These are phyloP conservation scores for Leucophenga varia DNA, from an alignment of 1,140 invertebrate species.

Conservation along the genomic window DNA sequence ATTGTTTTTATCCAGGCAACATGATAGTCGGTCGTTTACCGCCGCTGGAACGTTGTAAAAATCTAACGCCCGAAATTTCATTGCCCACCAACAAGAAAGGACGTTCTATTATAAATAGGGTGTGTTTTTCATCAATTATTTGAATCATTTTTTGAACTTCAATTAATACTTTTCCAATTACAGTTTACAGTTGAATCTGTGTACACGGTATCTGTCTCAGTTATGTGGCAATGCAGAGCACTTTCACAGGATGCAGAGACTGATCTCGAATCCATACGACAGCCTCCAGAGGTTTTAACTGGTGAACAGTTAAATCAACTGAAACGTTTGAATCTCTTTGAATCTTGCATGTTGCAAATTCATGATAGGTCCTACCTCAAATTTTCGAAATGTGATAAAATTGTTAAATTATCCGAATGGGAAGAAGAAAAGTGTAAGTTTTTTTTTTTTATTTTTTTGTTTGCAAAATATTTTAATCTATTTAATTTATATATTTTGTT, in stretches of 20 bases:
- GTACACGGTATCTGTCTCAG: constrained; percentile 65
- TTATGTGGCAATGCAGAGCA: constrained; percentile 80
- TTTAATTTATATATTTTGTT: too few relatives aligned
- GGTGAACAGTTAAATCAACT: constrained; percentile 76
- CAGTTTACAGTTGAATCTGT: constrained; percentile 66
- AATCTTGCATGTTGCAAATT: constrained; percentile 83
- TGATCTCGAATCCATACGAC: constrained; percentile 61
- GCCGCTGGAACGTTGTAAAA: constrained; percentile 60
- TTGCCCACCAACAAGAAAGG: constrained; percentile 55
- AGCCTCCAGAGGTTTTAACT: constrained; percentile 69
- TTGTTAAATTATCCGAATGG: constrained; percentile 61
- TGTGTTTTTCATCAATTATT: too few relatives aligned
- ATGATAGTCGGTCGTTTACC: constrained; percentile 66
- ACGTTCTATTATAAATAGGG: constrained; percentile 22
- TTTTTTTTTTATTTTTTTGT: too few relatives aligned
- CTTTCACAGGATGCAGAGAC: constrained; percentile 63
- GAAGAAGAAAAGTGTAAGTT: constrained; percentile 60
- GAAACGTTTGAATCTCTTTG: constrained; percentile 80
- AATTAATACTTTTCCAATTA: constrained; percentile 1
- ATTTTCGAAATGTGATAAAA: constrained; percentile 59
- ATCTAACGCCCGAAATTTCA: constrained; percentile 65
- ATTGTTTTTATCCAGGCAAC: constrained; percentile 70
- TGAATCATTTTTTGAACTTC: too few relatives aligned
- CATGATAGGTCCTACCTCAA: constrained; percentile 75
- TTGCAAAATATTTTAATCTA: too few relatives aligned